Percentiles rank a stretch among this genome's conserved stretches.
Evolutionary conservation across 2,113 vertebrate genomes (phyloP).

Genomic region (Istiophorus platypterus): DNA sequence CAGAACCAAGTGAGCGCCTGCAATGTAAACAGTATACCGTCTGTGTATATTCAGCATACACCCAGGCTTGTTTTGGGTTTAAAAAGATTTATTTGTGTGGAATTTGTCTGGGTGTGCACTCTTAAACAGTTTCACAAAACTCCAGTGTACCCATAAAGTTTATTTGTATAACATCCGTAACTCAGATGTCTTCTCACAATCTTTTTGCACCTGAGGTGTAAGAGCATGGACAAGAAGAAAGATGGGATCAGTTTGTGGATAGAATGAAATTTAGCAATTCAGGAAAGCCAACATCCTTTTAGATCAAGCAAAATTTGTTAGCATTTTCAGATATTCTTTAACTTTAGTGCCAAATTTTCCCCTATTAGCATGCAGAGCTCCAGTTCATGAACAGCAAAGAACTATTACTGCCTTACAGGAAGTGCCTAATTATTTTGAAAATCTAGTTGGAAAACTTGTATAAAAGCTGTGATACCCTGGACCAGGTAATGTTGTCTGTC

Average conservation of each 20-base stretch:
- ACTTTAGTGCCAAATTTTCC: background rate
- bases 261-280: background rate
- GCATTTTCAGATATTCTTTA: background rate
- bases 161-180: constrained; percentile 65
- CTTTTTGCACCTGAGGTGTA: constrained; percentile 12
- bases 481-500: too few relatives aligned
- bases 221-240: background rate
- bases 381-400: too few relatives aligned
- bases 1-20: constrained; percentile 33
- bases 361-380: background rate
- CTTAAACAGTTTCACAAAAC: constrained; percentile 53
- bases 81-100: constrained; percentile 68
- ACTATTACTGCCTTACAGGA: too few relatives aligned
- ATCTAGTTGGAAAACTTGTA: too few relatives aligned
- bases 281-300: background rate
- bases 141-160: constrained; percentile 68
- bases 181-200: constrained; percentile 39
- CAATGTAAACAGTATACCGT: constrained; percentile 31
- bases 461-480: too few relatives aligned
- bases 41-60: constrained; percentile 44
- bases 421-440: too few relatives aligned
- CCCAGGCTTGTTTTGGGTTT: constrained; percentile 51
- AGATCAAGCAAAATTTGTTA: background rate
- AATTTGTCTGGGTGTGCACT: constrained; percentile 65
- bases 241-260: background rate